Conservation (phyloP, 2,888 invertebrate genomes). For the Emmelina monodactyla region DNA sequence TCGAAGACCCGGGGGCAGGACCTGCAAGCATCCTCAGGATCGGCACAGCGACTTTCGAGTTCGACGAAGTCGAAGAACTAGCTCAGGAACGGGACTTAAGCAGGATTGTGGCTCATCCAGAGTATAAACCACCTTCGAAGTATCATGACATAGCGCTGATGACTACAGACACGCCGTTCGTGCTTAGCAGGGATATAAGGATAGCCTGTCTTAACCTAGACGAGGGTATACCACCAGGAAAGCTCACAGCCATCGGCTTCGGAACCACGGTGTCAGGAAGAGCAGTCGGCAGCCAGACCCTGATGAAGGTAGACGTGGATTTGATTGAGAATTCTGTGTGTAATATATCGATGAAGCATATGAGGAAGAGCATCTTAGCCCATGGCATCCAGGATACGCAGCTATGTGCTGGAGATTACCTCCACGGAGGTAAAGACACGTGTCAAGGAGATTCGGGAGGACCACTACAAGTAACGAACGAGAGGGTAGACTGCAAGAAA, state of each 20-base stretch:
- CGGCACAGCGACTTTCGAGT: constrained; percentile 62
- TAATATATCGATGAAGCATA: constrained; percentile 41
- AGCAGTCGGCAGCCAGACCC: constrained; percentile 39
- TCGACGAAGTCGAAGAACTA: constrained; percentile 51
- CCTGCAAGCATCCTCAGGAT: constrained; percentile 56
- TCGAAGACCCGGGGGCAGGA: constrained; percentile 45
- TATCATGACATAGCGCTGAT: constrained; percentile 74
- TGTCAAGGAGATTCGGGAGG: constrained; percentile 62
- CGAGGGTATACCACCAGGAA: constrained; percentile 22
- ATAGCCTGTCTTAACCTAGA: constrained; percentile 67
- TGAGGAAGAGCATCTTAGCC: constrained; percentile 38
- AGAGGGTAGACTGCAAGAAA: constrained; percentile 37
- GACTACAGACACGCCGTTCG: constrained; percentile 51
- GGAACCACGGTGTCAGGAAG: constrained; percentile 61
- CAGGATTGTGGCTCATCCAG: constrained; percentile 58
- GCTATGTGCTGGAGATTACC: constrained; percentile 54
- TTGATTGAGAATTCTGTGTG: constrained; percentile 32
- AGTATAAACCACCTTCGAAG: constrained; percentile 61
- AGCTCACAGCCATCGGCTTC: constrained; percentile 70
- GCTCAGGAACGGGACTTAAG: constrained; percentile 57
- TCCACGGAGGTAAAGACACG: constrained; percentile 49
- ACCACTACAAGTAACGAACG: constrained; percentile 46
- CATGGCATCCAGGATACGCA: constrained; percentile 40
- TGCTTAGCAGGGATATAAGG: constrained; percentile 59
- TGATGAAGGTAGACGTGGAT: constrained; percentile 58